These are phyloP conservation scores for Saccostrea cuccullata DNA, from an alignment of 1,140 invertebrate genomes.

Conservation along the genomic window DNA sequence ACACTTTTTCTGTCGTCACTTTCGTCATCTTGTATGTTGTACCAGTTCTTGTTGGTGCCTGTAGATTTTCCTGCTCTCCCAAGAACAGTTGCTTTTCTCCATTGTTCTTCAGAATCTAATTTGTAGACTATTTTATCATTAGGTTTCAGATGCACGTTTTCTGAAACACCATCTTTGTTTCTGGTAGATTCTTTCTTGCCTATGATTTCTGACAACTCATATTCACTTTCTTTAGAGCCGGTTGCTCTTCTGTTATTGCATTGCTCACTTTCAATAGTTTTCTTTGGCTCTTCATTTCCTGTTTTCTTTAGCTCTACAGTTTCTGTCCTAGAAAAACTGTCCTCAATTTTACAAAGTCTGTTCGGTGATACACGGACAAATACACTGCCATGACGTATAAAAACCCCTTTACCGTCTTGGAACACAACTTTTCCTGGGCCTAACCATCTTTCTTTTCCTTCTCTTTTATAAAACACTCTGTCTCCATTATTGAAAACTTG, in stretches of 20 bases:
- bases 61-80: conserved; percentile 47
- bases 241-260: neutral
- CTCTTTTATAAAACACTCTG: conserved; percentile 53
- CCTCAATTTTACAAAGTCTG: neutral
- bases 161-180: no score
- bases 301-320: neutral
- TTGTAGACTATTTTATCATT: conserved; percentile 42
- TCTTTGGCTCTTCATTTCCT: neutral
- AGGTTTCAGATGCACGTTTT: no score
- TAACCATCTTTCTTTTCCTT: conserved; percentile 52
- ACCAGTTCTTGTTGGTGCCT: conserved; percentile 42
- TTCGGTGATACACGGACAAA: neutral
- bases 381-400: conserved; percentile 28
- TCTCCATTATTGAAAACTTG: conserved; percentile 47
- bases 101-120: neutral
- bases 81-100: conserved; percentile 43
- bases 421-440: conserved; percentile 56
- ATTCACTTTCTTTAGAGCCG: no score
- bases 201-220: no score
- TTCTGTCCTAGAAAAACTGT: neutral
- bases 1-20: conserved; percentile 39
- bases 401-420: conserved; percentile 54
- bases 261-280: neutral
- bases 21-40: no score
- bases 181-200: no score